Evolutionary conservation across 2,888 invertebrate genomes (phyloP), one percentile per base, ranked within the genome.

Genomic region (Tenthredo scrophulariae): DNA sequence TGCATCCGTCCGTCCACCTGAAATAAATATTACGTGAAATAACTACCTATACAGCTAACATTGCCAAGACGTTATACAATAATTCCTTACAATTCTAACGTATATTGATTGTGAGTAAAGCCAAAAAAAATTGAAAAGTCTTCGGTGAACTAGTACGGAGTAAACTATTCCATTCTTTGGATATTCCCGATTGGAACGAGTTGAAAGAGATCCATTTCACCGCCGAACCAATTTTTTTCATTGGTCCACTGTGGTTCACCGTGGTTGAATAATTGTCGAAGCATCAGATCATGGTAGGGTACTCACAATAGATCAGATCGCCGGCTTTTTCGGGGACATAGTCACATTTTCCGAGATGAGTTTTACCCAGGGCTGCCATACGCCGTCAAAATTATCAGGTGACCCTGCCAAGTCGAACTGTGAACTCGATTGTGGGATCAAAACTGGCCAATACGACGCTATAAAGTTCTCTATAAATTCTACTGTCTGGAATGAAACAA

Each of bases 351-450:
- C 26, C 10, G 26, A n/a, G 22, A 6, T 26, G 9, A 26, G 26
- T 13, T 26, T 26, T 26, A 62, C 62, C 62, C 62, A 62, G 22
- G 62, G 62, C 22, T 62, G 9, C 62, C 62, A 62, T 62, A 87
- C 87, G 18, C 90, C 90, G 84, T 89, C 87, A 70, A 89, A 90
- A 65, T 90, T 29, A 26, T 86, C 82, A 1, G 92, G 91, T 86
- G 84, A 87, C 7, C 89, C 86, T 43, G 85, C 86, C 5, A 88
- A 87, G 87, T 92, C 91, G 2, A 88, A 26, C 0, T 33, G 6
- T n/a, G 70, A 13, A 29, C 88, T 87, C 3, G 84, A 86, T 85
- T 91, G 91, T 0, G 86, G 82, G 54, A 90, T 58, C 29, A 91
- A 46, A 50, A 88, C 86, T 26, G 46, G 62, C 82, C 84, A 80